Conservation (phyloP, 2,113 vertebrate species). For the Turnix velox region DNA sequence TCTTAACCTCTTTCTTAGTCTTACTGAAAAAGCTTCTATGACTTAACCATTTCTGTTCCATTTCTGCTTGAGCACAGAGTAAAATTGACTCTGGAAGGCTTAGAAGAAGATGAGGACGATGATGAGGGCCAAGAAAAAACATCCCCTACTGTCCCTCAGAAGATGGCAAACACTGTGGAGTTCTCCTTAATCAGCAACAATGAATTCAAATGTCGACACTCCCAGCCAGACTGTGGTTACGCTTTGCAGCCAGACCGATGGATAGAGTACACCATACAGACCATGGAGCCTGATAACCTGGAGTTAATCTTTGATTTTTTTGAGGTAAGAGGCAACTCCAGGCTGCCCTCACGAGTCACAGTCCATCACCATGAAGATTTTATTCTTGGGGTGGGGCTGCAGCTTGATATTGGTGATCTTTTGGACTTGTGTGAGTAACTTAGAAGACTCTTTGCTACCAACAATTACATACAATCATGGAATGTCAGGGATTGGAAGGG, state of each 20-base stretch:
- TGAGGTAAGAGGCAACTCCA: constrained; percentile 76
- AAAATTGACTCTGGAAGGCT: constrained; percentile 90
- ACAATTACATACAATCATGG: no score
- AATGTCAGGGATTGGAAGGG: no score
- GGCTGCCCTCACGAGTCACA: neutral
- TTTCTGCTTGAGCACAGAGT: constrained; percentile 69
- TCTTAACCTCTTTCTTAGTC: neutral
- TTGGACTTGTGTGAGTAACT: neutral
- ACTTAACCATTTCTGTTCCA: neutral
- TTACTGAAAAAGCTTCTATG: neutral
- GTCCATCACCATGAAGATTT: neutral
- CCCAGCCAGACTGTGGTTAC: constrained; percentile 94
- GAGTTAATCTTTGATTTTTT: constrained; percentile 97
- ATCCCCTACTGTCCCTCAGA: constrained; percentile 74
- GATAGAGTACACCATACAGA: constrained; percentile 95
- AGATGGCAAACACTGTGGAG: constrained; percentile 86
- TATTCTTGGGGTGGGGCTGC: neutral
- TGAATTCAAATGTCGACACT: constrained; percentile 86
- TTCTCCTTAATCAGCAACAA: constrained; percentile 86
- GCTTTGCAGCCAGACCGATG: constrained; percentile 83
- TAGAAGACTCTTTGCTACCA: neutral
- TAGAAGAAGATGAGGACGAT: constrained; percentile 84
- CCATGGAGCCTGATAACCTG: constrained; percentile 96
- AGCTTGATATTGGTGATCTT: neutral
- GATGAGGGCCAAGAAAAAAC: constrained; percentile 72